These are phyloP conservation scores for Poecilia latipinna DNA, from an alignment of 2,113 vertebrate genomes.

Conservation along the genomic window DNA sequence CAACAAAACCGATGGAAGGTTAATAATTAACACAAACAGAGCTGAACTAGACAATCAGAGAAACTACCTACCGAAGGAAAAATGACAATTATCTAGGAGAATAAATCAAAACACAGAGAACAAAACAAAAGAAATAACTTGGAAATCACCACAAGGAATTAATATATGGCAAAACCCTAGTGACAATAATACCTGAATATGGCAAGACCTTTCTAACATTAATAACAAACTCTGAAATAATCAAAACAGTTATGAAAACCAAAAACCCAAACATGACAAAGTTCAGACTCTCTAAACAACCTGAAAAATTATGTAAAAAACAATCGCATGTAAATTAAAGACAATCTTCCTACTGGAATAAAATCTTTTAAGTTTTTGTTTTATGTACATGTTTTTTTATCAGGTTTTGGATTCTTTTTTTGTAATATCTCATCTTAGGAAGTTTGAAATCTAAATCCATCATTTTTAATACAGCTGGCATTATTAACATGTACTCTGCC, in stretches of 20 bases:
- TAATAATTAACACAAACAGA: too few species aligned
- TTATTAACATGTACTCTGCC: constrained; percentile 44
- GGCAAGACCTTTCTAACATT: not conserved
- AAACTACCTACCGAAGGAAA: not conserved
- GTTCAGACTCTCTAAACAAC: not conserved
- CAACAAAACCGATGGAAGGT: too few species aligned
- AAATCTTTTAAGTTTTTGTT: not conserved
- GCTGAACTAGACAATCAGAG: too few species aligned
- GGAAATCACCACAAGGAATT: not conserved
- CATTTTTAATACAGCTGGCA: constrained; percentile 34
- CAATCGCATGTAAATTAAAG: not conserved
- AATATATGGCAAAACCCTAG: not conserved
- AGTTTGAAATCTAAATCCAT: constrained; percentile 5
- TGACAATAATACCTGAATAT: not conserved
- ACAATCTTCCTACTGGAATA: not conserved
- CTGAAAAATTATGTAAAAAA: not conserved
- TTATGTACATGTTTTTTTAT: not conserved
- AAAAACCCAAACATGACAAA: too few species aligned
- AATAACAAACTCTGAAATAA: not conserved
- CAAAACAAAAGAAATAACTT: too few species aligned
- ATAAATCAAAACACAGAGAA: not conserved
- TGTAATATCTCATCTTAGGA: too few species aligned
- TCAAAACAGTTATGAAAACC: too few species aligned
- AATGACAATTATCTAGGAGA: not conserved
- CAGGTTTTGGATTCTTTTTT: not conserved